Evolutionary conservation across 2,113 vertebrate genomes (phyloP), one percentile per base, ranked within the genome.

Genomic region (Ophthalmolycus amberensis): DNA sequence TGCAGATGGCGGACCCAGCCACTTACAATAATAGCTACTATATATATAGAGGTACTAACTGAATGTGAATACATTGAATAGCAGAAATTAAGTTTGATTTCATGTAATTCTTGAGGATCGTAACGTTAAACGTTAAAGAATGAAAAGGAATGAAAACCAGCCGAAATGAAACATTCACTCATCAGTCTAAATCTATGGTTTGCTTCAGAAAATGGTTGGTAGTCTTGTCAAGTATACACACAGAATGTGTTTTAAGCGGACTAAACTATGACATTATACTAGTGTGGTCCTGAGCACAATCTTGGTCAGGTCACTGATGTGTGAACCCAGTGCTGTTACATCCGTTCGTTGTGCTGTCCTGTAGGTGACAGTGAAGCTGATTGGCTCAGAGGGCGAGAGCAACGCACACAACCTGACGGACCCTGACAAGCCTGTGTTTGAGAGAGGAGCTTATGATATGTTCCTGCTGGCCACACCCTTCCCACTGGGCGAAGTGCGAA

Each of bases 331-430:
- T 50, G 14, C n/a, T 81, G 10, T 12, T 29, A 38, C 5, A 71
- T 20, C 4, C 14, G 12, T 42, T 9, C 0, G 0, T 29, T 62
- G 14, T 75, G 40, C 42, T 73, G 32, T 65, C 60, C 71, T 56
- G 1, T 68, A 98, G 97, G 96, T 96, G 27, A 93, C 91, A 6
- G 46, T 95, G 65, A 95, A 88, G 46, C 89, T 97, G 59, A 93
- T 89, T 20, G 96, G 96, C 27, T 81, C 94, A 5, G 95, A 96
- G 25, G 95, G 93, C 0, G 89, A 92, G 82, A 97, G 95, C 12
- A 88, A 93, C 9, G 80, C 85, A 7, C 94, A 95, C 76, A 88
- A 81, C 59, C 91, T 97, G 14, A 91, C 81, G 11, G 96, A 97
- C 84, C 87, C 92, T 0, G 91, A 94, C 25, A 96, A 96, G 75